Evolutionary conservation across 2,888 invertebrate genomes (phyloP), one percentile per base, ranked within the genome.

Genomic region (Eupithecia abbreviata): DNA sequence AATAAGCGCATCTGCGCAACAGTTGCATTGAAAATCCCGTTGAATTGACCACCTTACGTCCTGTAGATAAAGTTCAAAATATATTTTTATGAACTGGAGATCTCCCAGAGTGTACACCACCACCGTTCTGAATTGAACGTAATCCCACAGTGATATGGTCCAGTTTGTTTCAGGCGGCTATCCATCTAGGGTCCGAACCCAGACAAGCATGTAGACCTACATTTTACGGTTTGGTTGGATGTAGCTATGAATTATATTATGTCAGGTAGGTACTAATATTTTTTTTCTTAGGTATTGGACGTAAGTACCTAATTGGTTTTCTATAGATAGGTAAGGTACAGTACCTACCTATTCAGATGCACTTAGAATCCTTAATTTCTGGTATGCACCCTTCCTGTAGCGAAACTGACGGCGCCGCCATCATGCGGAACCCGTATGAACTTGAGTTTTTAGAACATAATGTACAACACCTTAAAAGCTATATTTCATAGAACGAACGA

Each of bases 1-100:
- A 66, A 68, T 67, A 72, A 47, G 43, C 65, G 77, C 76, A 76
- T 71, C 68, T 66, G 62, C 72, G 72, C 65, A 77, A 74, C 15
- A 72, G 49, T n/a, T 6, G 76, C 76, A 73, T 55, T 2, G 41
- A 67, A 73, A 47, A 62, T 30, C 9, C 3, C 41, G 30, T 43
- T 65, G 43, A 73, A 65, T 69, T 68, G 18, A 4, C 30, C 65
- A 43, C 69, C 72, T 51, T 65, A 62, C 6, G 0, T 0, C 12
- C 2, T 2, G 4, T 9, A 18, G 0, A 45, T 76, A 66, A 49
- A 70, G 73, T 70, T 70, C 45, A 76, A 73, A 76, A 47, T 69
- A 49, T 2, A 45, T 30, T 66, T 55, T 41, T 65, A 6, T 41
- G 15, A 9, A 41, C 12, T 41, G 15, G 7, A 66, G 42, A 42